phyloP scores from a whole-genome alignment of 2,797 vertebrate genomes.

The Synaphobranchus kaupii region DNA sequence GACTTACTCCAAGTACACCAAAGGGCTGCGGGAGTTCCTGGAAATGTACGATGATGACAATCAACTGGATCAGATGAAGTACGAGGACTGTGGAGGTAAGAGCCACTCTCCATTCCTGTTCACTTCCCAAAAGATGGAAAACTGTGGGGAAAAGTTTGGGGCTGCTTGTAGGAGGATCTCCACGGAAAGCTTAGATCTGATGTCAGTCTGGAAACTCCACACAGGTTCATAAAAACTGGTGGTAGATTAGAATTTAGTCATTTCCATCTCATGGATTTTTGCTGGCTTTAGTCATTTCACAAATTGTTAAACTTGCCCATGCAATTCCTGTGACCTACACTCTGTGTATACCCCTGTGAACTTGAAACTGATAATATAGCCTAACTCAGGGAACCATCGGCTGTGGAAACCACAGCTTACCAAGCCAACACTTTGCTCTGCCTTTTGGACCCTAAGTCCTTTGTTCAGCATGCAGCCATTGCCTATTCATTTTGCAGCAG shows the following conservation, averaged over 20 bases:
- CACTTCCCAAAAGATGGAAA: neutral
- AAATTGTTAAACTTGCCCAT: neutral
- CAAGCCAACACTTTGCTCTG: too few species aligned
- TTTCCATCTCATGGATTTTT: neutral
- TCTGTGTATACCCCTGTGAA: too few species aligned
- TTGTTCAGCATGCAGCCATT: too few species aligned
- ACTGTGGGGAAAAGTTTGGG: neutral
- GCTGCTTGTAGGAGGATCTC: neutral
- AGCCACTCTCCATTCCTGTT: neutral
- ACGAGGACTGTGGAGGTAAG: slow-evolving; percentile 84
- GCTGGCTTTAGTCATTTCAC: neutral
- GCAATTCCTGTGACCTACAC: too few species aligned
- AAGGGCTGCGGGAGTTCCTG: slow-evolving; percentile 74
- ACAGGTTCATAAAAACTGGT: neutral
- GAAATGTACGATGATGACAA: slow-evolving; percentile 59
- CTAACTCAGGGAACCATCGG: too few species aligned
- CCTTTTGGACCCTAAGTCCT: too few species aligned
- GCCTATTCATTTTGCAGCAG: too few species aligned
- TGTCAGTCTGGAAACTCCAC: neutral
- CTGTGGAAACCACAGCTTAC: too few species aligned
- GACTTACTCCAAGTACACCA: slow-evolving; percentile 72
- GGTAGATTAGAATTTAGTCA: neutral
- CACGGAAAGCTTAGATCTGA: neutral
- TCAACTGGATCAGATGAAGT: slow-evolving; percentile 74
- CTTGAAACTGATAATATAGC: too few species aligned